A percentile compares a stretch with the other conserved stretches of the same genome.
Conservation (phyloP, 2,888 invertebrate species). For the Pterobdella sp. region DNA sequence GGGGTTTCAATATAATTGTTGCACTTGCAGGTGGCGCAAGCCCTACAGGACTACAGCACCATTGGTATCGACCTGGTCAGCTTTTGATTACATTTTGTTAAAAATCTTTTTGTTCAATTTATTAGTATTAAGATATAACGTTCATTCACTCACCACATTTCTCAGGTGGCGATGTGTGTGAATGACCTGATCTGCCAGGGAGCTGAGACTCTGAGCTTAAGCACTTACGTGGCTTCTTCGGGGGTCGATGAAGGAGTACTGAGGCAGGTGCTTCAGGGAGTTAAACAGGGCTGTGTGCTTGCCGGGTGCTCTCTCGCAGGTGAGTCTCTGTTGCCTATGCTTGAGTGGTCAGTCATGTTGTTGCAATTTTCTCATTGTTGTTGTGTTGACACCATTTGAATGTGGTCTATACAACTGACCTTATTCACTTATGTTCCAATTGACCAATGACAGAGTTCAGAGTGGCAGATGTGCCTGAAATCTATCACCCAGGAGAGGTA, state of each 20-base stretch:
- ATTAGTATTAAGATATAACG: no score
- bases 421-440: not conserved
- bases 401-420: not conserved
- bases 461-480: conserved; percentile 75
- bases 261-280: conserved; percentile 70
- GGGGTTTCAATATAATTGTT: not conserved
- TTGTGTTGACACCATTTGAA: not conserved
- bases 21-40: conserved; percentile 67
- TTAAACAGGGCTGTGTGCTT: conserved; percentile 75
- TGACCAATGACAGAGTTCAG: not conserved
- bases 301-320: conserved; percentile 82
- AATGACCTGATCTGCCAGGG: conserved; percentile 92
- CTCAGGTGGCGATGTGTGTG: conserved; percentile 79
- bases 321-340: no score
- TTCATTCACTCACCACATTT: not conserved
- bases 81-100: not conserved
- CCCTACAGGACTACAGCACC: conserved; percentile 67
- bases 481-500: conserved; percentile 79
- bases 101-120: no score
- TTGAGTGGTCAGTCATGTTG: no score
- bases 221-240: conserved; percentile 66
- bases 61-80: conserved; percentile 80
- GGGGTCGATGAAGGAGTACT: conserved; percentile 79
- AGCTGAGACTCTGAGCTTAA: conserved; percentile 87
- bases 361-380: no score